A percentile compares a stretch with the other conserved stretches of the same genome.
These are phyloP conservation scores for Eulemur mongoz DNA, from an alignment of 2,797 vertebrate species.

Conservation along the genomic window DNA sequence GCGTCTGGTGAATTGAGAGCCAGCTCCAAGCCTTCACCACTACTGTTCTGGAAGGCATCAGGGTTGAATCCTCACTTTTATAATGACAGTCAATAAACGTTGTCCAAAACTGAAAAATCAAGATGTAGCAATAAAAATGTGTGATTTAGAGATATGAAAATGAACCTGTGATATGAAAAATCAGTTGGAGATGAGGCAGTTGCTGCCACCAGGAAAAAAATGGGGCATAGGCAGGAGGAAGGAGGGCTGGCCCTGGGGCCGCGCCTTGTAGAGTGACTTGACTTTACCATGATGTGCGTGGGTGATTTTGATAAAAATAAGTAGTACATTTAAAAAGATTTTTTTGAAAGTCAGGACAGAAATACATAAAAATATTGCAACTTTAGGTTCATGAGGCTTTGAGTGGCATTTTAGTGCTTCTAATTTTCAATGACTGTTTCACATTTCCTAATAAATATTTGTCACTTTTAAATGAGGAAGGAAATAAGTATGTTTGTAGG, in stretches of 20 bases:
- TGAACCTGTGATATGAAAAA: not conserved
- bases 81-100: not conserved
- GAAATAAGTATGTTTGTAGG: not conserved
- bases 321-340: not conserved
- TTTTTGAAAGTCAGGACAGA: not conserved
- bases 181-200: not conserved
- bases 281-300: not conserved
- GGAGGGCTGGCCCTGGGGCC: fast-evolving
- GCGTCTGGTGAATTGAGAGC: not conserved
- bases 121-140: not conserved
- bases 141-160: not conserved
- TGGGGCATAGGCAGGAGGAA: fast-evolving
- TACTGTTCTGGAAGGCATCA: not conserved
- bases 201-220: not conserved
- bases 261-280: not conserved
- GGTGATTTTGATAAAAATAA: not conserved
- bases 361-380: not conserved
- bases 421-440: not conserved
- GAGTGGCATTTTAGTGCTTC: not conserved
- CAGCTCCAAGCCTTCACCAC: fast-evolving
- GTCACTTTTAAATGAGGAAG: not conserved
- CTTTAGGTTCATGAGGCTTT: not conserved
- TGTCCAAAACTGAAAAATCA: not conserved
- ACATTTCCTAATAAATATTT: not conserved
- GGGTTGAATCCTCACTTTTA: not conserved